Base-by-base conservation (phyloP, 2,797 vertebrate genomes). In the Enteromius afrohamiltoni region DNA sequence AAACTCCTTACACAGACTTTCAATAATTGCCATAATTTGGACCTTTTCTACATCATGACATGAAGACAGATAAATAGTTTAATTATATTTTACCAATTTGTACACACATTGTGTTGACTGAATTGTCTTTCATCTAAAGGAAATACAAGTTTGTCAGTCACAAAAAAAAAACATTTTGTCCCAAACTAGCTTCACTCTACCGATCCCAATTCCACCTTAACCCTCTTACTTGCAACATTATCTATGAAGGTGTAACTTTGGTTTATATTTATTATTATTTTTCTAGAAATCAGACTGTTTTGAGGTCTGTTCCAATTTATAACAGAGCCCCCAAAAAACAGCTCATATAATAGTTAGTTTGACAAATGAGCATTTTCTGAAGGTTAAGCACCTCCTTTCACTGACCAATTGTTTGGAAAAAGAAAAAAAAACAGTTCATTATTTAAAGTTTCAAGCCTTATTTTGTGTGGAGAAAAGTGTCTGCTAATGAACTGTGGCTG, bases 401-500 rank as follows among this genome's bases (percentile, higher is more conserved):
- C 74, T 77, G 34, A 19, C 53, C 74, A 60, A 26, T 76, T 77
- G 74, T 77, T 76, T 0, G 0, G 2, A 13, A 73, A 73, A 14
- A n/a, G n/a, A 0, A 1, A 37, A 76, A 75, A 75, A 60, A 60
- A 26, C 13, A 11, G 34, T 26, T 77, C 0, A 42, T 76, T 60
- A 26, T 76, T 60, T 42, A 42, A 40, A 42, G 74, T 42, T 77
- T 77, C 13, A 60, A 55, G 53, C 74, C 37, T 60, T 76, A 58
- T 75, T 75, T 74, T 82, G 31, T 76, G 40, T 23, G 3, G 37
- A 65, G 71, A 65, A 37, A 65, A 76, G 62, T 76, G 51, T 62
- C 49, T 76, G 60, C 71, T 83, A 83, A 83, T 77, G 49, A 81
- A 62, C 62, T 68, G 62, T 69, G 74, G 71, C 78, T 40, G 64